Evolutionary conservation across 2,797 vertebrate genomes (phyloP), one percentile per base, ranked within the genome.

Genomic region (Gadopsis marmoratus): DNA sequence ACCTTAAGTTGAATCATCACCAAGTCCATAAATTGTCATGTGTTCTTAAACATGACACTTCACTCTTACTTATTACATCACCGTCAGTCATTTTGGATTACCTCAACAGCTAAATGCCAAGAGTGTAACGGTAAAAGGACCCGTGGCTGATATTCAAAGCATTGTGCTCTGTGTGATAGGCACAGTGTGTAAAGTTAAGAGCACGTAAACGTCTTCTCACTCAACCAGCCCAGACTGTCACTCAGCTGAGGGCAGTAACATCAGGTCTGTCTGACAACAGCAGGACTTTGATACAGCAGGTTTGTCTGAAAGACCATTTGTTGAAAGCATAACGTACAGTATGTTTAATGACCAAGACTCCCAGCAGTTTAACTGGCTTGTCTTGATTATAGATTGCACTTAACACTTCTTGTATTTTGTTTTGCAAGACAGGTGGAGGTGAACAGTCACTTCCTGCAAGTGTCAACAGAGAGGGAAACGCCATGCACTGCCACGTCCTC

Each of bases 241-340:
- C 61, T 61, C 56, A 79, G 50, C 56, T 50, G 48, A 50, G 7
- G 48, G 48, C 43, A 56, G 5, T 73, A 45, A 61, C 62, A 37
- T 73, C 62, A 67, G 62, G 45, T 66, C 53, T 60, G 47, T 66
- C 62, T 35, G 47, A 72, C 69, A 72, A 53, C 37, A 43, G 14
- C 7, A 26, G 51, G 58, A 70, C 26, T 45, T 69, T 48, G 41
- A 70, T n/a, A 48, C 5, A n/a, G 3, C 9, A 11, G 9, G 29
- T 69, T 37, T 41, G 19, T 5, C 16, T 51, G 48, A 51, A n/a
- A 66, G 2, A 53, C 51, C 31, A 19, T 17, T 37, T 10, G 37
- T 31, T 55, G 5, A 41, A 26, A 51, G 16, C 11, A 7, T 19
- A 26, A 3, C 4, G 0, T 4, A 26, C 26, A 26, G 26, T 26